These are phyloP conservation scores for Drosophila putrida DNA, from an alignment of 2,888 invertebrate genomes.

Conservation along the genomic window DNA sequence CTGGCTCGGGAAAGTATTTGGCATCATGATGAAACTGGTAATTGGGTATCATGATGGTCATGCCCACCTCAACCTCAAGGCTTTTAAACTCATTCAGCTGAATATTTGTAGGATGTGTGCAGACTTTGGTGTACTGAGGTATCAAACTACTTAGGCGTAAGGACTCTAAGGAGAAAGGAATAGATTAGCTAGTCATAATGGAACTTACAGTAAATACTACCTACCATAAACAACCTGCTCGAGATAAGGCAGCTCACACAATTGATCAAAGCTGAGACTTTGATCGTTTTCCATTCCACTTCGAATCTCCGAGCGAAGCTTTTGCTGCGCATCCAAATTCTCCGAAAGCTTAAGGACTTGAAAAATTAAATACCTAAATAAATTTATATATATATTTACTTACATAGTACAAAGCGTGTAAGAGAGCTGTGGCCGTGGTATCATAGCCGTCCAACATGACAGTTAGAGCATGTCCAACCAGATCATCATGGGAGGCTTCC, in stretches of 20 bases:
- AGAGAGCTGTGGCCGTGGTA: slow-evolving; percentile 75
- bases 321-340: slow-evolving; percentile 65
- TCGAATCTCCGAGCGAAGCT: slow-evolving; percentile 73
- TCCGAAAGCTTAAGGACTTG: slow-evolving; percentile 64
- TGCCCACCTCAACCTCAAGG: slow-evolving; percentile 71
- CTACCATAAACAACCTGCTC: slow-evolving; percentile 82
- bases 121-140: slow-evolving; percentile 70
- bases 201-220: neutral
- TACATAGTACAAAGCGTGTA: slow-evolving; percentile 76
- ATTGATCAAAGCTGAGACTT: slow-evolving; percentile 65
- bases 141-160: slow-evolving; percentile 75
- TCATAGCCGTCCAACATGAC: slow-evolving; percentile 83
- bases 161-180: slow-evolving; percentile 60
- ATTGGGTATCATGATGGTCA: slow-evolving; percentile 79
- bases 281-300: slow-evolving; percentile 23
- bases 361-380: too few relatives aligned
- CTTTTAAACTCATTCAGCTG: slow-evolving; percentile 52
- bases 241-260: slow-evolving; percentile 76
- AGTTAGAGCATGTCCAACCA: slow-evolving; percentile 80
- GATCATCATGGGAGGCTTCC: slow-evolving; percentile 67
- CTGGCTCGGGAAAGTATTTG: slow-evolving; percentile 72
- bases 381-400: slow-evolving; percentile 18
- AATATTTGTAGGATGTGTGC: slow-evolving; percentile 65
- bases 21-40: slow-evolving; percentile 83
- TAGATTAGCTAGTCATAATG: neutral